These are phyloP conservation scores for Cynopterus brachyotis DNA, from an alignment of 2,113 vertebrate species.

Conservation along the genomic window DNA sequence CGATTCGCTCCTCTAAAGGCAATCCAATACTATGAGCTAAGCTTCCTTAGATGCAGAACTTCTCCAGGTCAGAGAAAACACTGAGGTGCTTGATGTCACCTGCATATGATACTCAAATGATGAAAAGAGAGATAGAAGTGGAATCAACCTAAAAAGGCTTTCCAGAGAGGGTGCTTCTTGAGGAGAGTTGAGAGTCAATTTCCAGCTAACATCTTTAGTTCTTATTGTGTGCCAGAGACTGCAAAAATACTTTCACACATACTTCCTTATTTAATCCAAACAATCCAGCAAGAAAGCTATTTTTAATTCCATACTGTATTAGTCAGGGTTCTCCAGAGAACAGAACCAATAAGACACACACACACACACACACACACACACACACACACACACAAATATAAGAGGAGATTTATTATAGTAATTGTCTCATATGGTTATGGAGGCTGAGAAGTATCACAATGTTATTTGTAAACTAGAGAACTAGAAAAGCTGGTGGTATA, in stretches of 20 bases:
- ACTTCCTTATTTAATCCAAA: slow-evolving; percentile 46
- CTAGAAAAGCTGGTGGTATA: background rate
- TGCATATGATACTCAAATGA: background rate
- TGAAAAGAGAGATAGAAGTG: background rate
- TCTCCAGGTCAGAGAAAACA: background rate
- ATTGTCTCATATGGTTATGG: background rate
- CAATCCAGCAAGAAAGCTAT: background rate
- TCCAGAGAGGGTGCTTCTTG: background rate
- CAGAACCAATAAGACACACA: background rate
- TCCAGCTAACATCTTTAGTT: slow-evolving; percentile 25
- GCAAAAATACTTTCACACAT: slow-evolving; percentile 36
- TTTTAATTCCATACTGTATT: slow-evolving; percentile 38
- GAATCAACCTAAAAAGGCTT: background rate
- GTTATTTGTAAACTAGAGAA: background rate
- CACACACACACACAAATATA: background rate
- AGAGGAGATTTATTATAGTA: slow-evolving; percentile 15
- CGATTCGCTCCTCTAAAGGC: background rate
- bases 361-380: no score
- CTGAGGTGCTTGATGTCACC: background rate
- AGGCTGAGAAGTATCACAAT: background rate
- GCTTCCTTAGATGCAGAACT: slow-evolving; percentile 4
- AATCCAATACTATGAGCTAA: background rate
- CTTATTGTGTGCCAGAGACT: background rate
- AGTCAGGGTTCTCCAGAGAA: slow-evolving; percentile 9
- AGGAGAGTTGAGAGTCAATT: background rate